Percentiles rank a stretch among this genome's conserved stretches.
phyloP scores from a whole-genome alignment of 2,888 invertebrate genomes.

The Epirrita christyi region DNA sequence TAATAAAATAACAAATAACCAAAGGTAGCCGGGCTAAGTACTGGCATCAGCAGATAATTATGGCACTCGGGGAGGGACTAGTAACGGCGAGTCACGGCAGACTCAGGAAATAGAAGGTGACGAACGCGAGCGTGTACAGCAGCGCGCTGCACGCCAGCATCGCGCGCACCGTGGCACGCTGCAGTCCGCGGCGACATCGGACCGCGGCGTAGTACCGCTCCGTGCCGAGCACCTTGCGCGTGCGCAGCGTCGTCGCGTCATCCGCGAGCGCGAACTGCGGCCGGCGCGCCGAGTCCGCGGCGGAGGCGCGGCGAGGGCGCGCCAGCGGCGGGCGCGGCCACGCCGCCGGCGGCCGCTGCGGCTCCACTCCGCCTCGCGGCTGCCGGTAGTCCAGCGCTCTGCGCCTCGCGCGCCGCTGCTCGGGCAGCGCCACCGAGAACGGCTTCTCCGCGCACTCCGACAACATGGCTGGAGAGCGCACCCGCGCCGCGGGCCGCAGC shows the following conservation, averaged over 20 bases:
- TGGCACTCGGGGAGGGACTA: not conserved
- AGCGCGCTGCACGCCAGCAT: slow-evolving; percentile 82
- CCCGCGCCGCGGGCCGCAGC: slow-evolving; percentile 42
- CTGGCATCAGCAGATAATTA: too few relatives aligned
- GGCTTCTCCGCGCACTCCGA: slow-evolving; percentile 30
- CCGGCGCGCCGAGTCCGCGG: slow-evolving; percentile 37
- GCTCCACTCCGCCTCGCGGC: slow-evolving; percentile 39
- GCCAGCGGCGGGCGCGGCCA: slow-evolving; percentile 39
- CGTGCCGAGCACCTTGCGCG: slow-evolving; percentile 59
- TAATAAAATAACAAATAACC: too few relatives aligned
- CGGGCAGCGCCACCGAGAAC: slow-evolving; percentile 33
- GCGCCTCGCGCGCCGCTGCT: slow-evolving; percentile 33
- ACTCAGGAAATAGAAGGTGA: slow-evolving; percentile 76
- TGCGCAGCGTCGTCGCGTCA: slow-evolving; percentile 42
- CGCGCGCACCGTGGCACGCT: slow-evolving; percentile 75
- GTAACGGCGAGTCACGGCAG: slow-evolving; percentile 50
- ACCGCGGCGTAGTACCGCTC: slow-evolving; percentile 58
- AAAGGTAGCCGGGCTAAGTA: too few relatives aligned
- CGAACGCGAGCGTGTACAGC: slow-evolving; percentile 66
- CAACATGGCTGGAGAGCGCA: slow-evolving; percentile 29
- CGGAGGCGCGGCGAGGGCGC: slow-evolving; percentile 36
- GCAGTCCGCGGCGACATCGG: slow-evolving; percentile 57
- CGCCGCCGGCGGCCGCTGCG: slow-evolving; percentile 35
- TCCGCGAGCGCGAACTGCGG: slow-evolving; percentile 53
- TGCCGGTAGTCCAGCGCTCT: slow-evolving; percentile 41